Conservation (phyloP, 1,140 invertebrate genomes). For the Orius insidiosus region DNA sequence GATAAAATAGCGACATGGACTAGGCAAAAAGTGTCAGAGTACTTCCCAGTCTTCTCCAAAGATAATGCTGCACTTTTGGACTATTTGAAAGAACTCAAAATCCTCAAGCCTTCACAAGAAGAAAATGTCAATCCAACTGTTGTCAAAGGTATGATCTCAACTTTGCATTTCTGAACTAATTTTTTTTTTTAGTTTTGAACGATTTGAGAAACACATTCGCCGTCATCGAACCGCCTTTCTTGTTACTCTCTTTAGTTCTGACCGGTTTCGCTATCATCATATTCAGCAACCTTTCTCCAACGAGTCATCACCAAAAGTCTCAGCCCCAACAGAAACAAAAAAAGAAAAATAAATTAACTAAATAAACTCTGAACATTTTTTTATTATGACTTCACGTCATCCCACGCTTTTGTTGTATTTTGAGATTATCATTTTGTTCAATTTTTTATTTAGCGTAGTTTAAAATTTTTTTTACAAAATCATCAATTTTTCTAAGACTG, state of each 20-base stretch:
- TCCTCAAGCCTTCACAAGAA: slow-evolving; percentile 26
- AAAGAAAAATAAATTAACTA: slow-evolving; percentile 3
- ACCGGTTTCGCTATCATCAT: slow-evolving; percentile 8
- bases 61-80: slow-evolving; percentile 39
- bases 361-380: not conserved
- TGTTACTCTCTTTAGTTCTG: slow-evolving; percentile 12
- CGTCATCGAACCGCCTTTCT: slow-evolving; percentile 7
- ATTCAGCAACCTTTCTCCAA: not conserved
- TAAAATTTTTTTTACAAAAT: not conserved
- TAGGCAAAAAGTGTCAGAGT: slow-evolving; percentile 42
- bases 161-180: not conserved
- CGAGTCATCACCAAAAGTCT: not conserved
- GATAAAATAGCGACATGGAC: slow-evolving; percentile 43
- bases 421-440: not conserved
- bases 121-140: slow-evolving; percentile 11
- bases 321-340: not conserved
- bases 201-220: slow-evolving; percentile 5
- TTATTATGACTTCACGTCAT: slow-evolving; percentile 1
- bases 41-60: slow-evolving; percentile 44
- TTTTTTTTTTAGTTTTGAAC: slow-evolving; percentile 13
- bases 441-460: not conserved
- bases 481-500: slow-evolving; percentile 7
- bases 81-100: slow-evolving; percentile 37
- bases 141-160: slow-evolving; percentile 18
- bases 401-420: slow-evolving; percentile 1